phyloP scores from a whole-genome alignment of 2,888 invertebrate species.

The Sclerodermus sp. region DNA sequence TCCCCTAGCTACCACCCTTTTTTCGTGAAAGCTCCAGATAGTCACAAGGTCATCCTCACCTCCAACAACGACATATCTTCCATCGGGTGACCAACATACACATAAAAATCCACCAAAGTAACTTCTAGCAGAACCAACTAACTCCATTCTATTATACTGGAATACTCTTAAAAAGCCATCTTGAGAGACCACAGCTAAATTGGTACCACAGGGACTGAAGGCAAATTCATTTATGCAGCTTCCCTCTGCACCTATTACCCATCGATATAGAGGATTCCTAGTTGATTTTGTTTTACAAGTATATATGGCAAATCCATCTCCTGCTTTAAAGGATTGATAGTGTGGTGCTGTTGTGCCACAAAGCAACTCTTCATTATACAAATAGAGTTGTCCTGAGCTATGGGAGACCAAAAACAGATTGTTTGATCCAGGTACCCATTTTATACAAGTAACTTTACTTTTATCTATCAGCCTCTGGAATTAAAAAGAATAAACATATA shows the following conservation, averaged over 20 bases:
- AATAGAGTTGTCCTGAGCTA: constrained; percentile 93
- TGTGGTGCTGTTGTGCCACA: constrained; percentile 89
- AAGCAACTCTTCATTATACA: constrained; percentile 94
- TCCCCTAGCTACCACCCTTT: constrained; percentile 93
- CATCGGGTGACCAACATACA: constrained; percentile 98
- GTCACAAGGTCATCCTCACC: constrained; percentile 99
- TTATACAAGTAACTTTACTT: constrained; percentile 92
- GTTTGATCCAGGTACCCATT: constrained; percentile 95
- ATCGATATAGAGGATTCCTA: constrained; percentile 91
- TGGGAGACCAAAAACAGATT: constrained; percentile 94
- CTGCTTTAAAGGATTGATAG: constrained; percentile 93
- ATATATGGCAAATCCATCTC: constrained; percentile 90
- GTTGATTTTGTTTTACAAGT: constrained; percentile 96
- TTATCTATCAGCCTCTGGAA: constrained; percentile 89
- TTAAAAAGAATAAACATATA: constrained; percentile 4
- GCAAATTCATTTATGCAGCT: constrained; percentile 93
- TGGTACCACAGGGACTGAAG: constrained; percentile 92
- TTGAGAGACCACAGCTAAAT: constrained; percentile 91
- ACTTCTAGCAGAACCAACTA: constrained; percentile 89
- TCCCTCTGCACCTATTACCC: constrained; percentile 81
- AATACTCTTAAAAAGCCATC: constrained; percentile 95
- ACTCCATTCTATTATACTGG: constrained; percentile 96
- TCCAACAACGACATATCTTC: constrained; percentile 91
- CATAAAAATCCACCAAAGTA: constrained; percentile 98
- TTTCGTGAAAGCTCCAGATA: constrained; percentile 92